Conservation (phyloP, 2,113 vertebrate species). For the Climacteris rufus region DNA sequence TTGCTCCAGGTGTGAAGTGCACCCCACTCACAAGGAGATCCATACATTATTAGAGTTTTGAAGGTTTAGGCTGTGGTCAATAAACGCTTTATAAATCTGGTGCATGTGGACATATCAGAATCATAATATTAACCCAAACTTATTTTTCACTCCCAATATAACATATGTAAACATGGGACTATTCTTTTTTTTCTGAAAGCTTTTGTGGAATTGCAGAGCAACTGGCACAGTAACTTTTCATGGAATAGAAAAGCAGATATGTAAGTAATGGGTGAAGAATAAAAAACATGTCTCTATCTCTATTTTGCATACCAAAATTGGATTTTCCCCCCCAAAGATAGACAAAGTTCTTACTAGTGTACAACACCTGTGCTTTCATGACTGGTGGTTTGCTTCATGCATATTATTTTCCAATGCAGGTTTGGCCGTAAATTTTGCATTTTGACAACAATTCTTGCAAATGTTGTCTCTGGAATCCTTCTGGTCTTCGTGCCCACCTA, state of each 20-base stretch:
- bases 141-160: not conserved
- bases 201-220: not conserved
- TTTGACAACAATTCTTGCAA: constrained; percentile 65
- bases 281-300: not conserved
- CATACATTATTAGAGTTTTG: not conserved
- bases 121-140: not conserved
- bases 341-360: not conserved
- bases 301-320: not conserved
- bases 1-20: not conserved
- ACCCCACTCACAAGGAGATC: not conserved
- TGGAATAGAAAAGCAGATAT: not conserved
- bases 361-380: not conserved
- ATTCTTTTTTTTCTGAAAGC: not conserved
- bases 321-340: not conserved
- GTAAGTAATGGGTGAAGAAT: not conserved
- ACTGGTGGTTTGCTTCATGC: not conserved
- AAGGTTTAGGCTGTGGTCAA: not conserved
- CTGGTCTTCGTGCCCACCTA: constrained; percentile 74
- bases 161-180: not conserved
- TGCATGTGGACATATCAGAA: not conserved
- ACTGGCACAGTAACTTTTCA: not conserved
- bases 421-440: constrained; percentile 78
- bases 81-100: not conserved
- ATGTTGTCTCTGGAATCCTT: constrained; percentile 56
- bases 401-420: constrained; percentile 16